phyloP scores from a whole-genome alignment of 2,113 vertebrate species.

The Scortum barcoo region DNA sequence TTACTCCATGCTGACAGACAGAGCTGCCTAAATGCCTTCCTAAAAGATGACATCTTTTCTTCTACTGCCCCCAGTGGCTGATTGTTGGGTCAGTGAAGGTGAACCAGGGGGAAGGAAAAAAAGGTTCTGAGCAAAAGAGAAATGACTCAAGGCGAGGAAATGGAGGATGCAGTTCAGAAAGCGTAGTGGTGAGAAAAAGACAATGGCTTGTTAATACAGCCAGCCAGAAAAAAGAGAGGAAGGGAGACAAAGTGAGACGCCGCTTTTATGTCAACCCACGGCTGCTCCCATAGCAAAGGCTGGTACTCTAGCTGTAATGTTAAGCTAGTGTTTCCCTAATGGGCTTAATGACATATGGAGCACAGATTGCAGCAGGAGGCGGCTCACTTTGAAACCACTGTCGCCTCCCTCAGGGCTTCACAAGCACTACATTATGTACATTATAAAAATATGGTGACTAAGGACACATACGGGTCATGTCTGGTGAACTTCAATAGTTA shows the following conservation, averaged over 20 bases:
- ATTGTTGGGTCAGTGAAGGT: conserved; percentile 33
- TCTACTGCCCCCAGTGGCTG: conserved; percentile 68
- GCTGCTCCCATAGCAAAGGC: conserved; percentile 48
- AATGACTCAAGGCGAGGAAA: conserved; percentile 66
- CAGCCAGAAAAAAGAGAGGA: conserved; percentile 65
- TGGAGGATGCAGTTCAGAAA: conserved; percentile 63
- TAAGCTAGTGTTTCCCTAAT: conserved; percentile 73
- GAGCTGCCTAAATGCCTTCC: conserved; percentile 9
- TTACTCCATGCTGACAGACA: conserved; percentile 21
- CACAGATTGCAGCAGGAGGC: conserved; percentile 70
- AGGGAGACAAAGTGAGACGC: conserved; percentile 60
- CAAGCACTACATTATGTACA: conserved; percentile 61
- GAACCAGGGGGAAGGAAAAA: conserved; percentile 31
- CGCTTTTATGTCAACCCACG: conserved; percentile 59
- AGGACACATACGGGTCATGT: conserved; percentile 50
- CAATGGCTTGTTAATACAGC: conserved; percentile 63
- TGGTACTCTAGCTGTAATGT: conserved; percentile 60
- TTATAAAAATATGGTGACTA: conserved; percentile 25
- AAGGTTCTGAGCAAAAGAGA: conserved; percentile 55
- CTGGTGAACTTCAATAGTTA: conserved; percentile 39
- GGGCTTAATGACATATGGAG: conserved; percentile 80
- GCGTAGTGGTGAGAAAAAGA: conserved; percentile 55
- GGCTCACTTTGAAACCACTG: conserved; percentile 72
- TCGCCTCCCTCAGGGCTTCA: conserved; percentile 75
- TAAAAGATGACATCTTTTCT: conserved; percentile 42